A percentile compares a stretch with the other conserved stretches of the same genome.
These are phyloP conservation scores for Drosophila quinaria DNA, from an alignment of 2,888 invertebrate species.

Conservation along the genomic window DNA sequence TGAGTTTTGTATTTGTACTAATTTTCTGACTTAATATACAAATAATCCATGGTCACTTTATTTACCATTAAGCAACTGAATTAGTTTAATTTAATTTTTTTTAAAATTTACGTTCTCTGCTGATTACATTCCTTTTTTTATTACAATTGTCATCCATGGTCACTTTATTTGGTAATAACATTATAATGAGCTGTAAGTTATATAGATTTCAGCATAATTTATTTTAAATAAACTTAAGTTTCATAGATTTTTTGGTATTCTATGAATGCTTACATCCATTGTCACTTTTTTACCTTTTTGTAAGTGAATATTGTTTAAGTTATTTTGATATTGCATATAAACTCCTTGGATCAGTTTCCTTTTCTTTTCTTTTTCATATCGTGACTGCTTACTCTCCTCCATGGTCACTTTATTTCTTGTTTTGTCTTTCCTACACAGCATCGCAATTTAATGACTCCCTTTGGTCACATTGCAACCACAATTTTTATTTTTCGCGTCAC, in stretches of 20 bases:
- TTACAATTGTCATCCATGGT: background rate
- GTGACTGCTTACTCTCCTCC: background rate
- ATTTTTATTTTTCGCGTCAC: background rate
- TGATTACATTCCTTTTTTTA: too few species aligned
- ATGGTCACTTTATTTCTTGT: conserved; percentile 5
- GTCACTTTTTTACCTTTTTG: background rate
- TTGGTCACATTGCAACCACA: conserved; percentile 13
- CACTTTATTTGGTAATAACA: background rate
- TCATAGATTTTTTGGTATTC: background rate
- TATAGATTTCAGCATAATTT: background rate
- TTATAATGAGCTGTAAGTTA: background rate
- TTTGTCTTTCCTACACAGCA: background rate
- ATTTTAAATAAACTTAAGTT: background rate
- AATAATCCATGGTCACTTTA: background rate
- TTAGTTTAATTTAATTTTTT: too few species aligned
- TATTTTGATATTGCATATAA: background rate
- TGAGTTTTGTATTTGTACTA: background rate
- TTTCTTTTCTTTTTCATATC: background rate
- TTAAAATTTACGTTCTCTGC: too few species aligned
- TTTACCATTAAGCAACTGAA: background rate
- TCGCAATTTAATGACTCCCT: conserved; percentile 13
- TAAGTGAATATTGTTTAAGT: background rate
- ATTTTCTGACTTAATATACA: background rate
- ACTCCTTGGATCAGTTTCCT: background rate
- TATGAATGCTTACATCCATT: background rate